Evolutionary conservation across 2,797 vertebrate species (phyloP).

Genomic region (Spea hammondii): DNA sequence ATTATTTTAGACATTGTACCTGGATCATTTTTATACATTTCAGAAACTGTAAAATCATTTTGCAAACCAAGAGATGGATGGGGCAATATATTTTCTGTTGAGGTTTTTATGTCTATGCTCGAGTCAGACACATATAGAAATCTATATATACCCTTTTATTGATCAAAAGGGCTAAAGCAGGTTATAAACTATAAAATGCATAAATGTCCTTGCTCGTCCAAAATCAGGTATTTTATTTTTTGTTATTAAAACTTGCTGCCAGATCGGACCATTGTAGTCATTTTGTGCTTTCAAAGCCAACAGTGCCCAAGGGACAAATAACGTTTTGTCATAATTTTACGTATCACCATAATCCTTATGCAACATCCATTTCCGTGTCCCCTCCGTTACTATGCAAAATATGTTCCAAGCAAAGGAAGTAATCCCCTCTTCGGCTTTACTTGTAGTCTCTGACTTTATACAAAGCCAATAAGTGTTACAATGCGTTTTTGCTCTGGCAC

Average conservation of each 20-base stretch:
- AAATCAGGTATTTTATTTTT: background rate
- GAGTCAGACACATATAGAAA: no score
- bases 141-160: no score
- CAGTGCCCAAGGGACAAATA: slow-evolving; percentile 21
- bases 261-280: slow-evolving; percentile 21
- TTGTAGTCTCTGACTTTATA: slow-evolving; percentile 33
- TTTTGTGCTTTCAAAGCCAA: slow-evolving; percentile 16
- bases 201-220: background rate
- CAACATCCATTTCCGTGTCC: slow-evolving; percentile 5
- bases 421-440: slow-evolving; percentile 34
- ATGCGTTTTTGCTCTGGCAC: no score
- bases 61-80: no score
- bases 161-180: no score
- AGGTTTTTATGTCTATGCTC: no score
- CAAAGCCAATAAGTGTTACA: slow-evolving; percentile 51
- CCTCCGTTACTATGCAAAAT: slow-evolving; percentile 15
- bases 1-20: no score
- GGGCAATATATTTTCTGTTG: no score
- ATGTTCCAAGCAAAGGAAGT: slow-evolving; percentile 29
- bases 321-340: slow-evolving; percentile 19
- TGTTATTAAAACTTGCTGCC: slow-evolving; percentile 31
- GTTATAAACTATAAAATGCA: no score
- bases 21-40: no score
- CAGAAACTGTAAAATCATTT: no score
- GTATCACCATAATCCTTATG: slow-evolving; percentile 21